These are phyloP conservation scores for Apodemia hepburni DNA, from an alignment of 2,888 invertebrate species.

Conservation along the genomic window DNA sequence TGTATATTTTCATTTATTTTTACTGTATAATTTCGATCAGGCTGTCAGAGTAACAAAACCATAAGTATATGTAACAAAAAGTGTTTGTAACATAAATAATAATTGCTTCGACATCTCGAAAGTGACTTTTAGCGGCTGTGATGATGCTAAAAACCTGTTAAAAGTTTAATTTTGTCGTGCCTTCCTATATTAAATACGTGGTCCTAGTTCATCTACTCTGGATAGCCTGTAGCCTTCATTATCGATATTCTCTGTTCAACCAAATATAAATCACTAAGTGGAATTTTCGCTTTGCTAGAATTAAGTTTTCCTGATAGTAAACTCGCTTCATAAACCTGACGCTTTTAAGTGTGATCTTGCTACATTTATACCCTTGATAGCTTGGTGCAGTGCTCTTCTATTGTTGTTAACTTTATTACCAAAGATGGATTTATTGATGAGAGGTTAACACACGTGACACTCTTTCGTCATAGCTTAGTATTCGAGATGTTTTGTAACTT, in stretches of 20 bases:
- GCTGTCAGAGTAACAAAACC: constrained; percentile 50
- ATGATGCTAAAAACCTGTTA: not conserved
- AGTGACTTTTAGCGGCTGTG: constrained; percentile 15
- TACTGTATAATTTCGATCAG: constrained; percentile 52
- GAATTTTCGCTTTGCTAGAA: constrained; percentile 31
- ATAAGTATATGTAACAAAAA: not conserved
- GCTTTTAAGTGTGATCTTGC: constrained; percentile 28
- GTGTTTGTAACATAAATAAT: constrained; percentile 25
- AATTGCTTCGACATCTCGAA: not conserved
- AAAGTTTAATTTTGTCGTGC: constrained; percentile 42
- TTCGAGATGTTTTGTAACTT: constrained; percentile 73
- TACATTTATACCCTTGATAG: constrained; percentile 33
- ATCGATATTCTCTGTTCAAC: constrained; percentile 20
- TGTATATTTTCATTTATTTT: constrained; percentile 58
- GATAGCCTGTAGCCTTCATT: constrained; percentile 48
- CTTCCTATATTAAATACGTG: constrained; percentile 63
- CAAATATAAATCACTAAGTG: constrained; percentile 34
- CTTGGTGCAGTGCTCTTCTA: constrained; percentile 57
- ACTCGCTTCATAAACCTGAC: constrained; percentile 26
- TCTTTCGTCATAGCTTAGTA: constrained; percentile 67
- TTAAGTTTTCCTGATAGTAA: constrained; percentile 6
- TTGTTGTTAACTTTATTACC: constrained; percentile 73
- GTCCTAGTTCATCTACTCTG: constrained; percentile 63
- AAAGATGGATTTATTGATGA: constrained; percentile 68
- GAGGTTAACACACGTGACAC: constrained; percentile 50